Base-by-base conservation (phyloP, 2,797 vertebrate genomes). In the Helostoma temminkii region DNA sequence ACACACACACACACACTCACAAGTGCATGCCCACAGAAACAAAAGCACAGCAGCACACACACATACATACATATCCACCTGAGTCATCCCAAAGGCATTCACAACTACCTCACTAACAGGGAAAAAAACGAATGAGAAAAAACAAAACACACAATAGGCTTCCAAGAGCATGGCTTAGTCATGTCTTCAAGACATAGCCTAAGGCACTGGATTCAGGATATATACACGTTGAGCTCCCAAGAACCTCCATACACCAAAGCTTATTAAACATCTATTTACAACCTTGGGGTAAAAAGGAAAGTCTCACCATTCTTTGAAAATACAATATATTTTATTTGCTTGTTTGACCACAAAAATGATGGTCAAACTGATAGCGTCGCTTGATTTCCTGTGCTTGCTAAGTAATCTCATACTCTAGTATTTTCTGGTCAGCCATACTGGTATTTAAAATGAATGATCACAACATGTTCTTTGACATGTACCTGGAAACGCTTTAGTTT, bases 51-150 rank as follows among this genome's bases (percentile, higher is more conserved):
- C 49, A 58, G 48, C 9, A 64, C 71, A 71, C 58, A 73, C 9
- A 64, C 71, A 71, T 56, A 73, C 58, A 75, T 10, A 67, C 57
- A 67, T 26, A 74, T 59, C 67, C 46, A 70, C 78, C 76, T 89
- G 81, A 88, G 73, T 92, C 89, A 89, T 89, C 90, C 86, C 84
- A 71, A 63, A 90, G 90, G 91, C 67, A 93, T 94, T 90, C 84
- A 72, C 72, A 83, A 74, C 81, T 78, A 86, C 82, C 83, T 89
- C 81, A 71, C 82, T 56, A 81, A 74, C 66, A 66, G 64, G 45
- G n/a, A 34, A 18, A 54, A 37, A 59, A 49, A 48, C 64, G 56
- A 60, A 72, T 59, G 56, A 47, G 53, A 60, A 68, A 32, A 62
- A 7, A 61, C 24, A 50, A 41, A 80, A 86, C 64, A 78, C 70